A percentile compares a stretch with the other conserved stretches of the same genome.
Evolutionary conservation across 1,140 invertebrate species (phyloP).

Genomic region (Sitophilus oryzae): DNA sequence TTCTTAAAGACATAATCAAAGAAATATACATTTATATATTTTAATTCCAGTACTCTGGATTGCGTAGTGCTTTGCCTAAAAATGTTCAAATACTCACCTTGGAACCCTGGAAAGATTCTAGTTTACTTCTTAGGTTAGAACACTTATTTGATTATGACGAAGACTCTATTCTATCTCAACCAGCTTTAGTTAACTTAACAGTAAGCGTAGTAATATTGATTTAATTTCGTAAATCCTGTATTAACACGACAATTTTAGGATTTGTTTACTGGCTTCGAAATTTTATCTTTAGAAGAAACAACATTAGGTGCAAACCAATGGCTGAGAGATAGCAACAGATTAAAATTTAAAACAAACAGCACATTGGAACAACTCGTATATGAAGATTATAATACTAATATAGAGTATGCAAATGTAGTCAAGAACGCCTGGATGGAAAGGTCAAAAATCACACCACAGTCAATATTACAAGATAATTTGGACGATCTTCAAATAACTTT

Average conservation of each 20-base stretch:
- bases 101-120: slow-evolving; percentile 69
- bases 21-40: background rate
- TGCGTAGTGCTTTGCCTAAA: slow-evolving; percentile 53
- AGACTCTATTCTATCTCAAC: slow-evolving; percentile 52
- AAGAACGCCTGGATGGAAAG: too few species aligned
- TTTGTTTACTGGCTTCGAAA: slow-evolving; percentile 30
- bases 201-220: slow-evolving; percentile 38
- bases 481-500: slow-evolving; percentile 27
- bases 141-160: slow-evolving; percentile 77
- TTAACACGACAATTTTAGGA: slow-evolving; percentile 27
- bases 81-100: slow-evolving; percentile 85
- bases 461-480: slow-evolving; percentile 23
- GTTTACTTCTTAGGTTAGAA: slow-evolving; percentile 75
- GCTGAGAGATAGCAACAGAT: slow-evolving; percentile 28
- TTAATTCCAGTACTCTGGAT: slow-evolving; percentile 32
- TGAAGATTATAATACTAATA: slow-evolving; percentile 1
- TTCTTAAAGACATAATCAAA: too few species aligned
- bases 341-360: slow-evolving; percentile 22
- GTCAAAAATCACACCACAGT: slow-evolving; percentile 2
- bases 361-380: slow-evolving; percentile 12
- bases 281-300: slow-evolving; percentile 31
- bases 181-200: slow-evolving; percentile 52
- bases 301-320: slow-evolving; percentile 35
- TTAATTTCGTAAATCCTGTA: too few species aligned
- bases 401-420: too few species aligned